phyloP scores from a whole-genome alignment of 2,888 invertebrate genomes.

The Thereva nobilitata region DNA sequence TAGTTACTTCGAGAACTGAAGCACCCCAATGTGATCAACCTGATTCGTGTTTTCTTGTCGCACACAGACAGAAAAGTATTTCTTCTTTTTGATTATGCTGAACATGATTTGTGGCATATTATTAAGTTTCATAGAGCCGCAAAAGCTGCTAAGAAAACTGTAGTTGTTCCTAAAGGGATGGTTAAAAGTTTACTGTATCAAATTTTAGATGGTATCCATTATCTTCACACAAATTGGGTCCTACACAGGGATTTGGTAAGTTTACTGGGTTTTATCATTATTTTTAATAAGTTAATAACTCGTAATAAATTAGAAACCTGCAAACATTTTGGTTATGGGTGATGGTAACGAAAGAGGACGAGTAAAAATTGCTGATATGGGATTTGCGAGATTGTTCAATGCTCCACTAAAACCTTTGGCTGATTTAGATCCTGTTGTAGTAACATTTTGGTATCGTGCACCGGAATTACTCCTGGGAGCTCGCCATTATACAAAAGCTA shows the following conservation, averaged over 20 bases:
- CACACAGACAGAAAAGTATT: constrained; percentile 97
- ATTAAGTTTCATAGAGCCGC: constrained; percentile 98
- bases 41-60: constrained; percentile 95
- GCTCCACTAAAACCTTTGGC: constrained; percentile 96
- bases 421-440: constrained; percentile 98
- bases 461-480: constrained; percentile 94
- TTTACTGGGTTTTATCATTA: constrained; percentile 16
- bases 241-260: constrained; percentile 92
- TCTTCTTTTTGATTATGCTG: constrained; percentile 96
- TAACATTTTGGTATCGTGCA: constrained; percentile 99
- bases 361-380: constrained; percentile 99
- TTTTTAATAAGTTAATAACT: constrained; percentile 22
- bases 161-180: constrained; percentile 96
- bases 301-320: constrained; percentile 78
- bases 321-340: constrained; percentile 99
- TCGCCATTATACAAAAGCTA: constrained; percentile 97
- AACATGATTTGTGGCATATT: constrained; percentile 99
- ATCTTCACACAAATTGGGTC: constrained; percentile 99
- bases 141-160: constrained; percentile 94
- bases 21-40: constrained; percentile 94
- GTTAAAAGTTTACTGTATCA: constrained; percentile 97
- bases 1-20: constrained; percentile 93
- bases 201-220: constrained; percentile 98
- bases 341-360: constrained; percentile 96
- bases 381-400: constrained; percentile 96